Evolutionary conservation across 2,797 vertebrate species (phyloP), one percentile per base, ranked within the genome.

Genomic region (Epinephelus malabaricus): DNA sequence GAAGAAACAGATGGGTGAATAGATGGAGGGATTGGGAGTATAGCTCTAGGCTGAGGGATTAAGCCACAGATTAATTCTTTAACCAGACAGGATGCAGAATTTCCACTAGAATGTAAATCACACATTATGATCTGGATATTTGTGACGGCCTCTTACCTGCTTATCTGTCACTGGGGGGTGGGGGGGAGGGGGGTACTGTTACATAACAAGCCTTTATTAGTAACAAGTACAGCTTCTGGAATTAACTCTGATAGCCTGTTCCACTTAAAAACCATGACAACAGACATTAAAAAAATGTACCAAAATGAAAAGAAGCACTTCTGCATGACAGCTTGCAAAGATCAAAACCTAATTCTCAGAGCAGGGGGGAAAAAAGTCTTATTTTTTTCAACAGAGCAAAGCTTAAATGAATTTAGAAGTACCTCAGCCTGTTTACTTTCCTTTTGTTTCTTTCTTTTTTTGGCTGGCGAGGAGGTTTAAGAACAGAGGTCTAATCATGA

Each of bases 61-160:
- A 92, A 87, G 30, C 72, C 55, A 2, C 78, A 83, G 92, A 91
- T 92, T 91, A 91, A 87, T 82, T 87, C 67, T 86, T 83, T 59
- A 63, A 78, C 73, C 83, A 83, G 81, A 81, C 69, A 78, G 80
- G 78, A 85, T 50, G 81, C 73, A 66, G 66, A 84, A 12, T 58
- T 65, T 82, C 68, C 7, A 9, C 66, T 2, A 25, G 59, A 72
- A 79, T 69, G 79, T 67, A 79, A 87, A 82, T 83, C 79, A 84
- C 55, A 81, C 75, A 63, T 79, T 56, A 5, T 60, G 71, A 85
- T 84, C 43, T 72, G 60, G 54, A 74, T 47, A 13, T 40, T 43
- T 58, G 51, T 76, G 79, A 50, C 61, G 27, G 76, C 65, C 84
- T 80, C 68, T 87, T 83, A 81, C 80, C 75, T 84, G 76, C 65